These are phyloP conservation scores for Heliconius hermathena DNA, from an alignment of 1,140 invertebrate genomes.

Conservation along the genomic window DNA sequence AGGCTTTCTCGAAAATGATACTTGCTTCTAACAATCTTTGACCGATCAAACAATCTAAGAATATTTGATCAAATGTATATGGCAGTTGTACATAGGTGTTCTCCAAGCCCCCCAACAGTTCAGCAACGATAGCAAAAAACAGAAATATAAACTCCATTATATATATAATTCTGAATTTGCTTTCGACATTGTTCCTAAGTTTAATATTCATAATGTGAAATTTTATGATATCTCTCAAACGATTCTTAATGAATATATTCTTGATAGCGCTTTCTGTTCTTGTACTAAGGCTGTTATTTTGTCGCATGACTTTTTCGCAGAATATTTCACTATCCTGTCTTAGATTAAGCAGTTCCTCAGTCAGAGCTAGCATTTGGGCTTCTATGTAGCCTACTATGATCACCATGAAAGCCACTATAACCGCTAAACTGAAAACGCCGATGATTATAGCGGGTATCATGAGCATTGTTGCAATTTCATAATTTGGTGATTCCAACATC, in stretches of 20 bases:
- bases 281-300: background rate
- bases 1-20: conserved; percentile 50
- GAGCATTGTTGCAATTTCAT: conserved; percentile 49
- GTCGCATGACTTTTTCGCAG: conserved; percentile 2
- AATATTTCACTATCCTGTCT: conserved; percentile 48
- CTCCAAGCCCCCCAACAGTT: conserved; percentile 61
- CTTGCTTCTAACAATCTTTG: conserved; percentile 60
- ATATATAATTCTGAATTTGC: conserved; percentile 27
- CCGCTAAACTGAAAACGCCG: background rate
- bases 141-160: conserved; percentile 42
- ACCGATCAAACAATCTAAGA: conserved; percentile 60
- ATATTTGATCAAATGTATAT: conserved; percentile 55
- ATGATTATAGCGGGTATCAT: conserved; percentile 5
- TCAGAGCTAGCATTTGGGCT: conserved; percentile 53
- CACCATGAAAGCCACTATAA: conserved; percentile 40
- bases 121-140: conserved; percentile 29
- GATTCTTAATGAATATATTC: conserved; percentile 16
- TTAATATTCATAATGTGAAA: conserved; percentile 47
- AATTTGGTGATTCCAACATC: conserved; percentile 51
- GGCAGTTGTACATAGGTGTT: conserved; percentile 62
- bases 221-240: conserved; percentile 44
- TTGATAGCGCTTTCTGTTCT: background rate
- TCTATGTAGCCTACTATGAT: conserved; percentile 56
- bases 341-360: conserved; percentile 50
- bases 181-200: conserved; percentile 39